Conservation (phyloP, 2,888 invertebrate genomes). For the Rhagophthalmus giganteus region DNA sequence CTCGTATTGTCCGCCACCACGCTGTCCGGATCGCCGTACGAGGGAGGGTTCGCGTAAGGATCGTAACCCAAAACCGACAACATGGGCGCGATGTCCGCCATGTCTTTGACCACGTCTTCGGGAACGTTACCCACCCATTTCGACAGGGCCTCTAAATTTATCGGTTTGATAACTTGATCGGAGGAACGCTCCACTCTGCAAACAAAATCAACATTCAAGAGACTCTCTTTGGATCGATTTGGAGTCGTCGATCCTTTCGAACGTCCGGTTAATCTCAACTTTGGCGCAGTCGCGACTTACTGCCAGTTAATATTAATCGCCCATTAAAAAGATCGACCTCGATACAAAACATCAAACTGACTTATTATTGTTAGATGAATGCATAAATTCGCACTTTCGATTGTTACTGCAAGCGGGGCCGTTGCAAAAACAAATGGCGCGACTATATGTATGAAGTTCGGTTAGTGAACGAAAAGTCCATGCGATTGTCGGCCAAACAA, state of each 20-base stretch:
- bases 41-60: conserved; percentile 94
- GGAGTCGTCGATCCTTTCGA: too few relatives aligned
- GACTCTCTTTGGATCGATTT: conserved; percentile 1
- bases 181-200: conserved; percentile 93
- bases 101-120: conserved; percentile 87
- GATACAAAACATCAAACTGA: too few relatives aligned
- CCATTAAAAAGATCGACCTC: not conserved
- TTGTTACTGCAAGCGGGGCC: too few relatives aligned
- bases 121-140: conserved; percentile 92
- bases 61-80: conserved; percentile 90
- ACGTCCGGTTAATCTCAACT: too few relatives aligned
- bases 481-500: too few relatives aligned
- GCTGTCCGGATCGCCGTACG: conserved; percentile 84
- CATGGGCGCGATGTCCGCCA: conserved; percentile 95
- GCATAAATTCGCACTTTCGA: too few relatives aligned
- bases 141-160: conserved; percentile 92
- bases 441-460: too few relatives aligned
- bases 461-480: too few relatives aligned
- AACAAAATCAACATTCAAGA: conserved; percentile 40
- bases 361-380: too few relatives aligned
- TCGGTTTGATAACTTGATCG: conserved; percentile 98
- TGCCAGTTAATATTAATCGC: not conserved
- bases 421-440: too few relatives aligned
- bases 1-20: conserved; percentile 71
- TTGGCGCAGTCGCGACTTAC: too few relatives aligned